A percentile compares a stretch with the other conserved stretches of the same genome.
These are phyloP conservation scores for Excalfactoria chinensis DNA, from an alignment of 2,113 vertebrate genomes.

Conservation along the genomic window DNA sequence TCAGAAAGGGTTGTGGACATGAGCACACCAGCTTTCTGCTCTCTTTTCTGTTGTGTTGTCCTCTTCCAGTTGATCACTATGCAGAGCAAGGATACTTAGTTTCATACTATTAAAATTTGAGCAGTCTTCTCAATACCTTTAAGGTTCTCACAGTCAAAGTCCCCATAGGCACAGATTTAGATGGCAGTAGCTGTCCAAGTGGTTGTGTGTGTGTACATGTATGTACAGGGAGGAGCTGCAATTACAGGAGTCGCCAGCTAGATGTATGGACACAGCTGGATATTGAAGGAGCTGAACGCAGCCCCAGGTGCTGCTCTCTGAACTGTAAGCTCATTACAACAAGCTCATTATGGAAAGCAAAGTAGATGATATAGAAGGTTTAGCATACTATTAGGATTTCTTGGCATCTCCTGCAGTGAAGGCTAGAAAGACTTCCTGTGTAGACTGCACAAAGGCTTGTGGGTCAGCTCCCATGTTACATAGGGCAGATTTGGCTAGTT, in stretches of 20 bases:
- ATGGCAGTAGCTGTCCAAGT: rapidly evolving
- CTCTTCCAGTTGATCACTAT: background rate
- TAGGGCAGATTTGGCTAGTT: background rate
- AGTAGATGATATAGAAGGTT: background rate
- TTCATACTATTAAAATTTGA: background rate
- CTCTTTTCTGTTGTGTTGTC: background rate
- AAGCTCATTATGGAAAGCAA: background rate
- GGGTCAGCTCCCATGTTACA: background rate
- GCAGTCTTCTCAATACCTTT: background rate
- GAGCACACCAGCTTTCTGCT: background rate
- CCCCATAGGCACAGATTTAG: background rate
- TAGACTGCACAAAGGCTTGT: background rate
- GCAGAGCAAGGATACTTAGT: too few relatives aligned
- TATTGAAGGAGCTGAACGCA: background rate
- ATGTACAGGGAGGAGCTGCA: background rate
- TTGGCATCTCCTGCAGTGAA: rapidly evolving
- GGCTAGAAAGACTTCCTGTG: background rate
- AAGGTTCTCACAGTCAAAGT: background rate
- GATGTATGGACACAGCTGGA: rapidly evolving
- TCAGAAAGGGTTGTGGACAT: background rate
- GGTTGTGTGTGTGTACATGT: too few relatives aligned
- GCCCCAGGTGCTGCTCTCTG: background rate
- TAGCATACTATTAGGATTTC: background rate
- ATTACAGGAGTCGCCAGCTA: rapidly evolving
- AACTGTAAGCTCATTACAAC: background rate